Conservation (phyloP, 2,888 invertebrate genomes). For the Thymelicus acteon region DNA sequence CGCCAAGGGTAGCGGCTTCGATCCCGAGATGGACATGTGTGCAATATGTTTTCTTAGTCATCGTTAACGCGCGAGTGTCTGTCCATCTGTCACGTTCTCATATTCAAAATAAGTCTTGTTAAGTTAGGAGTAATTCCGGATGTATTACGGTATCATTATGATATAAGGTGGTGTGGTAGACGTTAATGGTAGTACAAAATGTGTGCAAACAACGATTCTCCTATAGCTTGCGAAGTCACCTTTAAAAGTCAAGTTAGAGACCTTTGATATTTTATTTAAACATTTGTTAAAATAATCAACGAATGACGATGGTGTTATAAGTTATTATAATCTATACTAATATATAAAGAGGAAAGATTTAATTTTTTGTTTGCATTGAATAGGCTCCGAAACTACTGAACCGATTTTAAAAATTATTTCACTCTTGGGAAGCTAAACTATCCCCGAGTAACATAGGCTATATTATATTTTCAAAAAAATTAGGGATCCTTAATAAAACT, state of each 20-base stretch:
- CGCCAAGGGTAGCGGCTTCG: slow-evolving; percentile 40
- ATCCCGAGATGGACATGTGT: slow-evolving; percentile 28
- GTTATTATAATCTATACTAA: too few relatives aligned
- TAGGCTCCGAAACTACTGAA: too few relatives aligned
- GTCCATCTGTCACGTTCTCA: neutral
- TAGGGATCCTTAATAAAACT: too few relatives aligned
- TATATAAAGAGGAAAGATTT: too few relatives aligned
- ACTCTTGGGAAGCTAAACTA: too few relatives aligned
- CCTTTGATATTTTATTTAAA: slow-evolving; percentile 25
- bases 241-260: slow-evolving; percentile 33
- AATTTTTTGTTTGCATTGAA: too few relatives aligned
- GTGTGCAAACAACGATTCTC: slow-evolving; percentile 13
- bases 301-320: neutral
- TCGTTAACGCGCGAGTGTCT: slow-evolving; percentile 19
- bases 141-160: neutral
- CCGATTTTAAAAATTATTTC: too few relatives aligned
- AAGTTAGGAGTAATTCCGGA: slow-evolving; percentile 16
- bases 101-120: slow-evolving; percentile 3
- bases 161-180: slow-evolving; percentile 13
- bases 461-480: too few relatives aligned
- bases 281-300: neutral
- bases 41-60: slow-evolving; percentile 26
- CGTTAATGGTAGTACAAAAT: neutral
- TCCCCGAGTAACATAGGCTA: too few relatives aligned
- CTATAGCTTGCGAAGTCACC: slow-evolving; percentile 27